Conservation (phyloP, 2,797 vertebrate genomes). For the Cirrhinus molitorella region DNA sequence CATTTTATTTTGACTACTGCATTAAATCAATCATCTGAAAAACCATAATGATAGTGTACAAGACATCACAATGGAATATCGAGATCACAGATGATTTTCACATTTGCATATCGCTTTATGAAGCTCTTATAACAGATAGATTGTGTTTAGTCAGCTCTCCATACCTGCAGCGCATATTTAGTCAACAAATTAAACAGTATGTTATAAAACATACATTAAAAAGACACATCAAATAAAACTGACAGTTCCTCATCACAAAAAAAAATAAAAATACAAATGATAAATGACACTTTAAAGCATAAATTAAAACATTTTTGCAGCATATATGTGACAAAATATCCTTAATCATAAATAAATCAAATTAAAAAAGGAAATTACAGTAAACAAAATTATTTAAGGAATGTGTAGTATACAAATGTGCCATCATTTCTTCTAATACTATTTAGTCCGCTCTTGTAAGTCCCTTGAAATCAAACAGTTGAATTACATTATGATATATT, state of each 20-base stretch:
- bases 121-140: constrained; percentile 4
- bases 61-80: neutral
- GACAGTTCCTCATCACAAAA: neutral
- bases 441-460: constrained; percentile 8
- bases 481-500: neutral
- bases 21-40: neutral
- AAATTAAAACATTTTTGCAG: constrained; percentile 57
- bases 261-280: constrained; percentile 47
- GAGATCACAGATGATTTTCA: constrained; percentile 5
- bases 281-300: constrained; percentile 48
- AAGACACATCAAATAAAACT: neutral
- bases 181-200: neutral
- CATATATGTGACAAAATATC: constrained; percentile 22
- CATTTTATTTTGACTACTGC: constrained; percentile 16
- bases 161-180: constrained; percentile 10
- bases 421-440: constrained; percentile 37
- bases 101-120: constrained; percentile 16
- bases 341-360: constrained; percentile 68
- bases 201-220: constrained; percentile 23
- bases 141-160: neutral
- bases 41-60: neutral
- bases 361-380: constrained; percentile 52
- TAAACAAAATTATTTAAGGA: constrained; percentile 50
- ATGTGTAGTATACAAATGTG: constrained; percentile 62
- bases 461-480: constrained; percentile 15